Conservation (phyloP, 2,888 invertebrate genomes). For the Mesopsocus fuscifrons region DNA sequence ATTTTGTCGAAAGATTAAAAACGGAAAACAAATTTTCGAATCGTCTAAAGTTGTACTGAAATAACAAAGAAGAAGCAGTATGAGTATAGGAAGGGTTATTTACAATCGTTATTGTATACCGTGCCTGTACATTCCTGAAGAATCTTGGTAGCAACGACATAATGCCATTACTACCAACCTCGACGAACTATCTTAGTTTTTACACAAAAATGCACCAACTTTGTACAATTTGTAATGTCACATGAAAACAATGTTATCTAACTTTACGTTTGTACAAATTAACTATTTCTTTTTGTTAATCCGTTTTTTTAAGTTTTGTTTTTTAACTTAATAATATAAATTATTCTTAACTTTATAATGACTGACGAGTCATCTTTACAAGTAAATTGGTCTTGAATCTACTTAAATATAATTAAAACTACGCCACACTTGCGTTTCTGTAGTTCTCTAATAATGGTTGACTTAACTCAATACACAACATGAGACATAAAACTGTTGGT, state of each 20-base stretch:
- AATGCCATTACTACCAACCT: not conserved
- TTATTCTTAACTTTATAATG: too few species aligned
- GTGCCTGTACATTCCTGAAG: conserved; percentile 4
- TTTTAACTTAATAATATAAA: too few species aligned
- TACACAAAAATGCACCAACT: conserved; percentile 4
- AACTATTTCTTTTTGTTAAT: conserved; percentile 2
- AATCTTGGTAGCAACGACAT: not conserved
- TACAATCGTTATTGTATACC: not conserved
- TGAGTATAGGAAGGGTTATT: not conserved
- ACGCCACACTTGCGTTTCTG: not conserved
- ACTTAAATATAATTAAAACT: not conserved
- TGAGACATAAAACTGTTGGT: too few species aligned
- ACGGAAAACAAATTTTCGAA: not conserved
- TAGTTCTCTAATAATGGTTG: not conserved
- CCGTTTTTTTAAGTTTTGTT: too few species aligned
- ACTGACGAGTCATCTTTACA: not conserved
- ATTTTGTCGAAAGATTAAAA: conserved; percentile 1
- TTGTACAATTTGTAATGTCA: conserved; percentile 7
- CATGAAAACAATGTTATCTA: not conserved
- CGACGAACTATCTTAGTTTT: too few species aligned
- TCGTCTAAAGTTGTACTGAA: conserved; percentile 2
- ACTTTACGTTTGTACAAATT: conserved; percentile 1
- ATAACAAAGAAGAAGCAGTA: not conserved
- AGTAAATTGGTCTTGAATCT: conserved; percentile 3
- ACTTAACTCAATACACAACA: too few species aligned